Evolutionary conservation across 2,888 invertebrate genomes (phyloP).

Genomic region (Chloroclysta siterata): DNA sequence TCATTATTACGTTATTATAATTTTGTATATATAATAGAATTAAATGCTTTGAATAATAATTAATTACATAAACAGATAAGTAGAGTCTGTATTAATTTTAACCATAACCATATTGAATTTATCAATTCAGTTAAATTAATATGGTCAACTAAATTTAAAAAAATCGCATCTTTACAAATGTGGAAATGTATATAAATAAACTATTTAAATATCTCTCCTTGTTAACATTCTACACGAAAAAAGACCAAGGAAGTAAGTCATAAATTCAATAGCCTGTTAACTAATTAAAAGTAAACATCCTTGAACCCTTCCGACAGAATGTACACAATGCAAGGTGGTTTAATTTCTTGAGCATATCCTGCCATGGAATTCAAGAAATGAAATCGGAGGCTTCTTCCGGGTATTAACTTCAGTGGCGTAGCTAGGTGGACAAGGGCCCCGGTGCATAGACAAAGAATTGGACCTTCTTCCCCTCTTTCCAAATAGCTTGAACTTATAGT

Average conservation of each 20-base stretch:
- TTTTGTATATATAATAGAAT: background rate
- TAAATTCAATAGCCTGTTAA: conserved; percentile 14
- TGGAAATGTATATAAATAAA: background rate
- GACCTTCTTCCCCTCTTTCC: no score
- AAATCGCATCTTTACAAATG: background rate
- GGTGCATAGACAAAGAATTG: no score
- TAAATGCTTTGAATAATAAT: no score
- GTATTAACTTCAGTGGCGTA: conserved; percentile 8
- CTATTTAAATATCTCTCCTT: background rate
- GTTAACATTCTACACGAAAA: background rate
- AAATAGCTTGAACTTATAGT: no score
- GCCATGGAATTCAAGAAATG: conserved; percentile 17
- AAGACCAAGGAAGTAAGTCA: conserved; percentile 4
- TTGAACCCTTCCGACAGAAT: conserved; percentile 15
- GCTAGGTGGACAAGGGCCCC: no score
- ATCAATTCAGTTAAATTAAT: no score
- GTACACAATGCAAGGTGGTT: conserved; percentile 26
- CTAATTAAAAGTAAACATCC: conserved; percentile 7
- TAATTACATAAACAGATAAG: no score
- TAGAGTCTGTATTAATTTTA: no score
- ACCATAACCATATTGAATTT: no score
- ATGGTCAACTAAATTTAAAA: no score
- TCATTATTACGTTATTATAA: background rate
- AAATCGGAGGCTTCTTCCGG: conserved; percentile 13
- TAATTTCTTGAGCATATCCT: conserved; percentile 16